These are phyloP conservation scores for Drosophila tristis DNA, from an alignment of 1,140 invertebrate genomes.

Conservation along the genomic window DNA sequence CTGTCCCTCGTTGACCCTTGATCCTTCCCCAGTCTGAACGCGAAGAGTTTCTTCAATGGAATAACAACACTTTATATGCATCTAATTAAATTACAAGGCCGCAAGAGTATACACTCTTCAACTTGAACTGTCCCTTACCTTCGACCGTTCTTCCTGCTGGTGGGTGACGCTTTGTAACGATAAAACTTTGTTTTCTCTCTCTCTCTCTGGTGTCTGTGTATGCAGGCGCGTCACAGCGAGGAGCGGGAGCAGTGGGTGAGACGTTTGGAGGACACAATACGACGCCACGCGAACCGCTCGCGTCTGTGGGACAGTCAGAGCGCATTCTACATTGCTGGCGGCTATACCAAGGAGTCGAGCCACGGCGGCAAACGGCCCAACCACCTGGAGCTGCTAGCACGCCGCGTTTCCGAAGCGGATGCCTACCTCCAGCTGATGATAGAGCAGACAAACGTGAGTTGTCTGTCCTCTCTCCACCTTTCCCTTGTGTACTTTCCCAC, in stretches of 20 bases:
- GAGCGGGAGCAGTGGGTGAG: conserved; percentile 98
- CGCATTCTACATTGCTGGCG: conserved; percentile 68
- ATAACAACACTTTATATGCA: no score
- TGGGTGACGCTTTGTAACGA: conserved; percentile 56
- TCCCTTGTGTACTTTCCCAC: conserved; percentile 22
- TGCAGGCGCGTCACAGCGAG: conserved; percentile 94
- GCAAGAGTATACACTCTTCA: conserved; percentile 29
- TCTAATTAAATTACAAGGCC: not conserved
- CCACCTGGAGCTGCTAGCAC: conserved; percentile 89
- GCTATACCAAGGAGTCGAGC: conserved; percentile 77
- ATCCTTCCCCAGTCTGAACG: not conserved
- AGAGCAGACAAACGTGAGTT: conserved; percentile 92
- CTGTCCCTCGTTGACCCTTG: not conserved
- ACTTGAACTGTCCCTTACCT: conserved; percentile 12
- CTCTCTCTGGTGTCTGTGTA: not conserved
- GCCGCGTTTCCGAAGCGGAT: conserved; percentile 97
- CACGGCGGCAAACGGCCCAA: conserved; percentile 78
- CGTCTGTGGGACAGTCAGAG: conserved; percentile 84
- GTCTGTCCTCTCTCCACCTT: no score
- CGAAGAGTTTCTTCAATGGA: not conserved
- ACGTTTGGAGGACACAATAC: conserved; percentile 96
- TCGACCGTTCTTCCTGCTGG: conserved; percentile 22
- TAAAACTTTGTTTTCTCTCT: conserved; percentile 57
- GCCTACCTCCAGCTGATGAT: conserved; percentile 98
- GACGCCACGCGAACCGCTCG: conserved; percentile 90